Conservation (phyloP, 1,140 invertebrate species). For the Drosophila oshimai region DNA sequence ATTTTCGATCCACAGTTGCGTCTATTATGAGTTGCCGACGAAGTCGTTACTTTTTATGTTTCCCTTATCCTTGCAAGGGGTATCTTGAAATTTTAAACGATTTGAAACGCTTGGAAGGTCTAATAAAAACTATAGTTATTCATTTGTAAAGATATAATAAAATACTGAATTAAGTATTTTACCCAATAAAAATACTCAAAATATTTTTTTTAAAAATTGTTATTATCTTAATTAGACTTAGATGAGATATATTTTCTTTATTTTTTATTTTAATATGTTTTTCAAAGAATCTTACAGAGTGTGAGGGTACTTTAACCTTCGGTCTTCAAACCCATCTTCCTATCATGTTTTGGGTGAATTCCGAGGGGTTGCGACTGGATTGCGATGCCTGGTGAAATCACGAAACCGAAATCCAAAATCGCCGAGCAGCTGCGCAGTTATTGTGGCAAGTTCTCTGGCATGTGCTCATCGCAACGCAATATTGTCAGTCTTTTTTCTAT, state of each 20-base stretch:
- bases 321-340: neutral
- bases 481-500: constrained; percentile 14
- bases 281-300: neutral
- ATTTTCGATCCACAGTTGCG: constrained; percentile 16
- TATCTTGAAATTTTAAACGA: neutral
- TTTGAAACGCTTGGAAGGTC: neutral
- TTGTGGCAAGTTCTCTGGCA: constrained; percentile 57
- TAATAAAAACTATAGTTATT: too few relatives aligned
- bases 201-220: neutral
- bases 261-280: neutral
- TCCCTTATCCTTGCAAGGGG: neutral
- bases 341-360: neutral
- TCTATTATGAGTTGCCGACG: constrained; percentile 7
- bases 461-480: constrained; percentile 56
- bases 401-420: constrained; percentile 23
- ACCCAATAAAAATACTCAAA: neutral
- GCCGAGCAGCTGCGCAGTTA: constrained; percentile 60
- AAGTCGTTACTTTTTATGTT: constrained; percentile 1
- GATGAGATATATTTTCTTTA: neutral
- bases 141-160: too few relatives aligned
- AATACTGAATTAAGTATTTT: too few relatives aligned
- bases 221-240: neutral
- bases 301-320: neutral
- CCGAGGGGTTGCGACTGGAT: constrained; percentile 13
- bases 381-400: constrained; percentile 47